phyloP scores from a whole-genome alignment of 2,888 invertebrate species.

The Thereva nobilitata region DNA sequence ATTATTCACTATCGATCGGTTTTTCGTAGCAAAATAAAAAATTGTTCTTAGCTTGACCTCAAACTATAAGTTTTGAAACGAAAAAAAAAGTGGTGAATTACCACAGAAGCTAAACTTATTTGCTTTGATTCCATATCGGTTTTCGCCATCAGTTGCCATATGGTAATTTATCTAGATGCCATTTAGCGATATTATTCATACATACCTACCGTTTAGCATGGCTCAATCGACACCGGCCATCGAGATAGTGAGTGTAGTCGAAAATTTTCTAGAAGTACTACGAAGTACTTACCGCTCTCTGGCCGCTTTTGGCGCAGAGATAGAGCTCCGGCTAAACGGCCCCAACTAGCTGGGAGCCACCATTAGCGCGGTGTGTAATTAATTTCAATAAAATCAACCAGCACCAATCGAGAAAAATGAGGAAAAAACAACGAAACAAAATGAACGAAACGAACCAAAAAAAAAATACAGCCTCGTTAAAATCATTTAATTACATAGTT shows the following conservation, averaged over 20 bases:
- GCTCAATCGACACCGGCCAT: slow-evolving; percentile 30
- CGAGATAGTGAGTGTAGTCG: slow-evolving; percentile 25
- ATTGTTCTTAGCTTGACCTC: background rate
- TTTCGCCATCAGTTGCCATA: slow-evolving; percentile 38
- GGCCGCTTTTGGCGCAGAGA: too few relatives aligned
- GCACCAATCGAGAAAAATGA: slow-evolving; percentile 19
- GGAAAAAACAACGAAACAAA: background rate
- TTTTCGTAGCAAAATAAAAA: too few relatives aligned
- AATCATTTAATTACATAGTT: slow-evolving; percentile 33
- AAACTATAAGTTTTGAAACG: background rate
- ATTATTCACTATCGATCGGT: too few relatives aligned
- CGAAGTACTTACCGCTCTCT: background rate
- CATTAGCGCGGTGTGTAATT: slow-evolving; percentile 33
- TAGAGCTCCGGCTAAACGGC: too few relatives aligned
- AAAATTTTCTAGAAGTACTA: slow-evolving; percentile 23
- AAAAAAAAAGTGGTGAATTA: slow-evolving; percentile 5
- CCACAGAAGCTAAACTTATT: slow-evolving; percentile 15
- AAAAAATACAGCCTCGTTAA: slow-evolving; percentile 26
- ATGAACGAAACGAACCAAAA: background rate
- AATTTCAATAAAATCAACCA: slow-evolving; percentile 33
- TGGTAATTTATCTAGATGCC: slow-evolving; percentile 46
- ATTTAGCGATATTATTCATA: slow-evolving; percentile 43
- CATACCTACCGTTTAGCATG: slow-evolving; percentile 34
- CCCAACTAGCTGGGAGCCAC: slow-evolving; percentile 10
- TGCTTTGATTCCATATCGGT: slow-evolving; percentile 25